Evolutionary conservation across 2,113 vertebrate species (phyloP).

Genomic region (Carettochelys insculpta): DNA sequence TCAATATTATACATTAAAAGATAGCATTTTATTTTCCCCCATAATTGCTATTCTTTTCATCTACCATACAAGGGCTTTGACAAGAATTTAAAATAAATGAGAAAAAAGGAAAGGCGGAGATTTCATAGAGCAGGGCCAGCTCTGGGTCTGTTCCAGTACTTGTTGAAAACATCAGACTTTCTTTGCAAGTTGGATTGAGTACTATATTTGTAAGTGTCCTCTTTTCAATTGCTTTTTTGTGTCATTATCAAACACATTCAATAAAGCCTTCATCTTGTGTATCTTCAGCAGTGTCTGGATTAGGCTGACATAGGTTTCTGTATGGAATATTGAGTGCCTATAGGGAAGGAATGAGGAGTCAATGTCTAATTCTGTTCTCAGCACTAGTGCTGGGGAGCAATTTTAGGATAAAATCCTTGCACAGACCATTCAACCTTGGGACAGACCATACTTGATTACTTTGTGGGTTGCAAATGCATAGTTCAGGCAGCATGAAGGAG

Average conservation of each 20-base stretch:
- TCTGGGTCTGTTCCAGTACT: neutral
- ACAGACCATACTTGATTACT: neutral
- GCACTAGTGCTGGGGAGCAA: neutral
- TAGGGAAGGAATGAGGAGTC: neutral
- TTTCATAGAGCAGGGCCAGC: neutral
- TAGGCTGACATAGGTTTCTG: neutral
- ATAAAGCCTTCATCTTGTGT: neutral
- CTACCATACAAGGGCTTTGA: neutral
- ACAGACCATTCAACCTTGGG: neutral
- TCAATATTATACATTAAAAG: constrained; percentile 50
- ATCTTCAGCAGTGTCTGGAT: neutral
- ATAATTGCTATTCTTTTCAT: constrained; percentile 27
- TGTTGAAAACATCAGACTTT: neutral
- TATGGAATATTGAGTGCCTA: neutral
- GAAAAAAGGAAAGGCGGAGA: neutral
- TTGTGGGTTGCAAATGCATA: fast-evolving
- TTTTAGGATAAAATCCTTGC: neutral
- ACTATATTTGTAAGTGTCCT: neutral
- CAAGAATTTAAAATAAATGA: constrained; percentile 12
- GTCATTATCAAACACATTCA: neutral
- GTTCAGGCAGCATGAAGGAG: neutral
- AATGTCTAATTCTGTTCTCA: neutral
- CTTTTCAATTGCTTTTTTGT: neutral
- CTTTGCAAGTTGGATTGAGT: neutral
- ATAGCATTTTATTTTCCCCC: constrained; percentile 49